Conservation (phyloP, 2,113 vertebrate species). For the Periophthalmus modestus region DNA sequence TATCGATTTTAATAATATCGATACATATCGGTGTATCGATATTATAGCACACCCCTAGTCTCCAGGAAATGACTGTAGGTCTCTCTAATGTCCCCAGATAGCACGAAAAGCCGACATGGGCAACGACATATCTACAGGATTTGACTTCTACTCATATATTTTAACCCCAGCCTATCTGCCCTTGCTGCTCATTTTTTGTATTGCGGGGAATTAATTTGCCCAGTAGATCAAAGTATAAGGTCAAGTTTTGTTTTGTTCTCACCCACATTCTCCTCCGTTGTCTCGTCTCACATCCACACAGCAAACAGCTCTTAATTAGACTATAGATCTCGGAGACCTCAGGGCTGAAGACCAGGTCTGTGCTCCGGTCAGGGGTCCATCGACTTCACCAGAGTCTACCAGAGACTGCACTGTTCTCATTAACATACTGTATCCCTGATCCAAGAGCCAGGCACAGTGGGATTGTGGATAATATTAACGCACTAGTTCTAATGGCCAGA, state of each 20-base stretch:
- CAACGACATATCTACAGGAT: neutral
- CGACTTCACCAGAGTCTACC: conserved; percentile 11
- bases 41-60: no score
- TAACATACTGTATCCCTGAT: conserved; percentile 21
- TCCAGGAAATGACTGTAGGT: no score
- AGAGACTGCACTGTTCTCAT: neutral
- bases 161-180: conserved; percentile 17
- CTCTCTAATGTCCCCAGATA: no score
- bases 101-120: no score
- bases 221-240: conserved; percentile 18
- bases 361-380: conserved; percentile 30
- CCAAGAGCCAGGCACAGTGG: neutral
- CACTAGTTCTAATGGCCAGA: conserved; percentile 35
- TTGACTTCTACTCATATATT: neutral
- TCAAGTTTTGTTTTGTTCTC: conserved; percentile 18
- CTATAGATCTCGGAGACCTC: conserved; percentile 22
- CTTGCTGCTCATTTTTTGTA: conserved; percentile 20
- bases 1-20: no score
- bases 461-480: neutral
- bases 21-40: no score
- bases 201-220: neutral
- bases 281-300: conserved; percentile 2
- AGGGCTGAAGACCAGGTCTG: conserved; percentile 18
- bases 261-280: neutral
- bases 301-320: conserved; percentile 29